These are phyloP conservation scores for Sebastes hubbsi DNA, from an alignment of 2,797 vertebrate species.

Conservation along the genomic window DNA sequence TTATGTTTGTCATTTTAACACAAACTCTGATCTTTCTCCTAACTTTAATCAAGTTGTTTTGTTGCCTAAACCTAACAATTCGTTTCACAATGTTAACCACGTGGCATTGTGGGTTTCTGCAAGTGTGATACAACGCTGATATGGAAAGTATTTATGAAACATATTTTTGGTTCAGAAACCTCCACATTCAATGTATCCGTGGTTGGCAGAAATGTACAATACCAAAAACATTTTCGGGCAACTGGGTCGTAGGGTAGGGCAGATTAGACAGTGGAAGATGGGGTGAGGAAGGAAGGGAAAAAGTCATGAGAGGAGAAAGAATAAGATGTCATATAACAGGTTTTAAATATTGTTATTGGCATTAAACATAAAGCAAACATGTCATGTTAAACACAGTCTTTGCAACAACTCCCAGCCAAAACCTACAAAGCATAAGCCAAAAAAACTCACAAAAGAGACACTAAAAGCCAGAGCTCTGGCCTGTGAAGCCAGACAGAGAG, in stretches of 20 bases:
- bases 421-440: neutral
- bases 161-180: neutral
- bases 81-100: neutral
- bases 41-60: neutral
- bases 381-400: neutral
- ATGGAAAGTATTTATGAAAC: neutral
- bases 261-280: neutral
- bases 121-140: neutral
- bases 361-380: neutral
- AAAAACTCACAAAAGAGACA: neutral
- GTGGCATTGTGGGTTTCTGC: neutral
- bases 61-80: neutral
- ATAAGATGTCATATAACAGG: neutral
- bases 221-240: no score
- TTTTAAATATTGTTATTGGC: neutral
- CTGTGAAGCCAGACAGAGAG: constrained; percentile 3
- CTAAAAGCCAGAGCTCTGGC: neutral
- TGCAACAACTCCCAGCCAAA: neutral
- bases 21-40: neutral
- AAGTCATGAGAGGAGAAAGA: neutral
- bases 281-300: neutral
- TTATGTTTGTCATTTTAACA: neutral
- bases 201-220: no score
- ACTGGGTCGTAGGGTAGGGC: neutral
- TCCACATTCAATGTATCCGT: neutral